Evolutionary conservation across 2,888 invertebrate species (phyloP).

Genomic region (Abscondita cerata): DNA sequence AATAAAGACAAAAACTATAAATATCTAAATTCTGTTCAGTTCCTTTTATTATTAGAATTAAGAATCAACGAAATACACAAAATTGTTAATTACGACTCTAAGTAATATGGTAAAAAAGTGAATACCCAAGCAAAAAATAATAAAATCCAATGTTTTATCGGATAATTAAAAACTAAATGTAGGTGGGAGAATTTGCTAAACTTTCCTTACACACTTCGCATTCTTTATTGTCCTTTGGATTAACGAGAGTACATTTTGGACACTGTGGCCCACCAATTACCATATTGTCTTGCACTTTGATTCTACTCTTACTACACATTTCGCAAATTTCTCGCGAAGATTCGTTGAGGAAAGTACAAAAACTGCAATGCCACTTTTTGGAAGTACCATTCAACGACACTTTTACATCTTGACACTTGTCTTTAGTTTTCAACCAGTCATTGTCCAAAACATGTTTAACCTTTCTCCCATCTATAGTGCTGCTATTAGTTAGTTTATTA

Average conservation of each 20-base stretch:
- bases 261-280: slow-evolving; percentile 79
- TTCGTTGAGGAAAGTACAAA: slow-evolving; percentile 75
- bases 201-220: slow-evolving; percentile 76
- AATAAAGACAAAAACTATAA: too few relatives aligned
- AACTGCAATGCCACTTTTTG: slow-evolving; percentile 70
- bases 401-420: slow-evolving; percentile 12
- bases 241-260: slow-evolving; percentile 77
- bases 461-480: slow-evolving; percentile 42
- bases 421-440: slow-evolving; percentile 31
- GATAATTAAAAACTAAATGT: slow-evolving; percentile 62
- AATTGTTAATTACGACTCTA: too few relatives aligned
- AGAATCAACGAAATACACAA: too few relatives aligned
- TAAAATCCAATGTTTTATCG: too few relatives aligned
- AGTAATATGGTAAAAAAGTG: too few relatives aligned
- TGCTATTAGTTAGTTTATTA: slow-evolving; percentile 40
- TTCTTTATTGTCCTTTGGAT: slow-evolving; percentile 66
- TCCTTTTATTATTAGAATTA: too few relatives aligned
- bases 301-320: slow-evolving; percentile 71
- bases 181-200: slow-evolving; percentile 77
- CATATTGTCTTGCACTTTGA: slow-evolving; percentile 51
- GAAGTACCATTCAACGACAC: slow-evolving; percentile 4
- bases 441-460: slow-evolving; percentile 35
- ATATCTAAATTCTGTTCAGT: too few relatives aligned
- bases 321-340: slow-evolving; percentile 68
- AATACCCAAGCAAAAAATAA: too few relatives aligned